phyloP scores from a whole-genome alignment of 2,113 vertebrate species.

The Spermophilus dauricus region DNA sequence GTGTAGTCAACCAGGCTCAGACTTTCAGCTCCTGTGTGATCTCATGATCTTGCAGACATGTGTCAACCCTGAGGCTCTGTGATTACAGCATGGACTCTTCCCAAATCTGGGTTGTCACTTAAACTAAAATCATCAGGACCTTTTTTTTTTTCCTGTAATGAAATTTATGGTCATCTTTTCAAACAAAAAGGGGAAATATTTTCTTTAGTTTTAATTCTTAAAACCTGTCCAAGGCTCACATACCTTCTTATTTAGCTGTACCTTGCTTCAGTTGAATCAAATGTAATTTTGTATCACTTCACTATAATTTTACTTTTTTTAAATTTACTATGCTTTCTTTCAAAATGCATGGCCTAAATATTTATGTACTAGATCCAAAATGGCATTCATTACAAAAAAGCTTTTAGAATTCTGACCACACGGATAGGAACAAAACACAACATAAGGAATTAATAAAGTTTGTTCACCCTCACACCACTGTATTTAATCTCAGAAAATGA shows the following conservation, averaged over 20 bases:
- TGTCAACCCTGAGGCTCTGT: not conserved
- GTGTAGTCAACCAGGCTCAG: not conserved
- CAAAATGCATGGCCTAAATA: not conserved
- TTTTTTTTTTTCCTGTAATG: too few species aligned
- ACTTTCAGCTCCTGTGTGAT: not conserved
- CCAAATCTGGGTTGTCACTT: not conserved
- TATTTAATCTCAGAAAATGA: slow-evolving; percentile 60
- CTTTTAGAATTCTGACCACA: not conserved
- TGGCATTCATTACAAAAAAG: not conserved
- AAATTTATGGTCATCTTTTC: not conserved
- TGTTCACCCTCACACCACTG: not conserved
- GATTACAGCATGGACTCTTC: not conserved
- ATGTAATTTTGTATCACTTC: not conserved
- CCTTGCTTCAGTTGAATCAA: not conserved
- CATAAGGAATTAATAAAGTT: slow-evolving; percentile 34
- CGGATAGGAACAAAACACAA: not conserved
- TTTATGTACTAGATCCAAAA: not conserved
- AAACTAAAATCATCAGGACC: not conserved
- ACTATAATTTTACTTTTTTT: not conserved
- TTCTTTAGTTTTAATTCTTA: not conserved
- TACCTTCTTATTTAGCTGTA: not conserved
- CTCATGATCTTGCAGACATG: not conserved
- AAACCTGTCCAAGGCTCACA: not conserved
- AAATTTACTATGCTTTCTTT: not conserved
- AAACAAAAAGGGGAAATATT: not conserved